Evolutionary conservation across 2,888 invertebrate genomes (phyloP).

Genomic region (Euzophera pinguis): DNA sequence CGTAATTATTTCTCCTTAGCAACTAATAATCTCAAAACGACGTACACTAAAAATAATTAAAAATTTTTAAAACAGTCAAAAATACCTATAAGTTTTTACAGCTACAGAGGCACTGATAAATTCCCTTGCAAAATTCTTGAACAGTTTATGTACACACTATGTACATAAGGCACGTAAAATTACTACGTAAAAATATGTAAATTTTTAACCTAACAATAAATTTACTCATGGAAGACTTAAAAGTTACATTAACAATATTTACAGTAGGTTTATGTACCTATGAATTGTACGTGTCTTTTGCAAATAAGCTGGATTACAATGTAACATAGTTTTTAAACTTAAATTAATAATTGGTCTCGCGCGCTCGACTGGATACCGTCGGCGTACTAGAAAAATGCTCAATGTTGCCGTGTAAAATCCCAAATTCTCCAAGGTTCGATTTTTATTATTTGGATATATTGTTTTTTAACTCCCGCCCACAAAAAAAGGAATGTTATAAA

Average conservation of each 20-base stretch:
- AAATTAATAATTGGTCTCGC: no score
- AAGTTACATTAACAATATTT: slow-evolving; percentile 37
- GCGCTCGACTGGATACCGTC: no score
- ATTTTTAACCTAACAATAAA: slow-evolving; percentile 39
- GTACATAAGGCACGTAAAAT: slow-evolving; percentile 32
- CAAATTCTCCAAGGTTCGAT: no score
- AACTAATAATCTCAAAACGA: slow-evolving; percentile 63
- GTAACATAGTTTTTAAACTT: no score
- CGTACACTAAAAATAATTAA: slow-evolving; percentile 28
- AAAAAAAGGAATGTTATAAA: no score
- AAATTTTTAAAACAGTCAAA: slow-evolving; percentile 24
- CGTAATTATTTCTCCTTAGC: slow-evolving; percentile 26
- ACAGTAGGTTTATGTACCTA: slow-evolving; percentile 35
- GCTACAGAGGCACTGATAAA: slow-evolving; percentile 42
- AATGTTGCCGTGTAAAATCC: no score
- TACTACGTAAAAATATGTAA: slow-evolving; percentile 30
- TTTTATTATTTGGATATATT: no score
- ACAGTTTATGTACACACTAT: slow-evolving; percentile 23
- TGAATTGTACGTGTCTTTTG: slow-evolving; percentile 48
- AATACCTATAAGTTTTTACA: slow-evolving; percentile 21
- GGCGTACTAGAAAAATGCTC: no score
- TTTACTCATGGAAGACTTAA: slow-evolving; percentile 58
- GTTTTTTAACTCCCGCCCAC: no score
- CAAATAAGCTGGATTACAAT: slow-evolving; percentile 43
- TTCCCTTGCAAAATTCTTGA: slow-evolving; percentile 28